Base-by-base conservation (phyloP, 2,113 vertebrate species). In the Vicugna pacos region DNA sequence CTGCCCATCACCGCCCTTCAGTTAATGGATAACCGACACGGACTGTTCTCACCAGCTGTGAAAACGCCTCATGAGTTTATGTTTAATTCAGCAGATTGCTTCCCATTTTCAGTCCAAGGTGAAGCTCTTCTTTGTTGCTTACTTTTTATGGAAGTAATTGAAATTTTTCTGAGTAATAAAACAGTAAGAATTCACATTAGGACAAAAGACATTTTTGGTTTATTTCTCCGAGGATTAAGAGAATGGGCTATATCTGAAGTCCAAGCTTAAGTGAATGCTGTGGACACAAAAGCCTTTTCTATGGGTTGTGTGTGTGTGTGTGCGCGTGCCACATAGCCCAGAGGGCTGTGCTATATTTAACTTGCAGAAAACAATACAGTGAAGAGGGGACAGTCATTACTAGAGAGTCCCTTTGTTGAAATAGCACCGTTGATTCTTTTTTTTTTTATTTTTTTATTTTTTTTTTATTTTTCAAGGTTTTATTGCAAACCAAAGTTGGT, bases 401-500 rank as follows among this genome's bases (percentile, higher is more conserved):
- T 88, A 79, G 56, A 90, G 42, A 60, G 26, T 1, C 30, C 32
- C 54, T 91, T 95, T 86, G 65, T 93, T 85, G 35, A 90, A 72
- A 84, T 2, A 46, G 16, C 24, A 14, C 65, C 93, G 26, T 32
- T 95, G 35, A 35, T 35, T 35, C 35, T 35, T 35, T 35, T 35
- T 35, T 35, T 35, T 35, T 35, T 35, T 2, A 35, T 35, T 35
- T 35, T 35, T 35, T 35, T 2, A 35, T 35, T 35, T 35, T 35
- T 35, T 35, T 35, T 35, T 99, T 99, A 98, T 97, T 98, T 98
- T 98, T 98, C 84, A 98, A 96, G 95, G 98, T 99, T 99, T 99
- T 99, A 99, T 99, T 99, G 99, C 99, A 99, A 99, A 99, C 99
- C 99, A 98, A 94, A 97, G 98, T 99, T 97, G 98, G 98, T 99